Evolutionary conservation across 2,113 vertebrate species (phyloP).

Genomic region (Cyanocitta stelleri): DNA sequence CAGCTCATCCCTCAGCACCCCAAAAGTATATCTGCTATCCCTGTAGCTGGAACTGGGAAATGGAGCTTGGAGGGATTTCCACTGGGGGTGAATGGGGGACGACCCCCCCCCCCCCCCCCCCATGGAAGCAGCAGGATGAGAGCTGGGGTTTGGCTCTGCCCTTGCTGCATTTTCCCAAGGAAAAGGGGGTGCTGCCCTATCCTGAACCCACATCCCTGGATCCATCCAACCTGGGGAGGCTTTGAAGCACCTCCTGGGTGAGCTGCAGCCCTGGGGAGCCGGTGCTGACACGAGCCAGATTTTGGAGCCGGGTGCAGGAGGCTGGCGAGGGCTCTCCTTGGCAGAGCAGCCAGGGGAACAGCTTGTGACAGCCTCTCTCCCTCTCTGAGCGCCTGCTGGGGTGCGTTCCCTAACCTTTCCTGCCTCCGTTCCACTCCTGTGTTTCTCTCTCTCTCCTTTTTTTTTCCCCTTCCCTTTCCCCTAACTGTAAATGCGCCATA

Average conservation of each 20-base stretch:
- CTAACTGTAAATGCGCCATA: constrained; percentile 64
- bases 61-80: background rate
- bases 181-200: background rate
- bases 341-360: constrained; percentile 23
- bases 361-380: constrained; percentile 43
- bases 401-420: constrained; percentile 61
- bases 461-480: background rate
- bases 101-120: too few species aligned
- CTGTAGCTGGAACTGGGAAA: background rate
- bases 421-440: constrained; percentile 48
- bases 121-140: background rate
- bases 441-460: constrained; percentile 29
- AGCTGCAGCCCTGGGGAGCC: background rate
- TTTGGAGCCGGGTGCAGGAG: background rate
- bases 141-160: background rate
- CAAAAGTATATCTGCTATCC: background rate
- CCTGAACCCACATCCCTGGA: background rate
- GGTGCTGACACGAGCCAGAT: background rate
- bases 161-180: rapidly evolving
- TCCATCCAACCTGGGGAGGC: rapidly evolving
- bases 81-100: rapidly evolving
- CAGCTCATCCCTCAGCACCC: background rate
- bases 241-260: background rate
- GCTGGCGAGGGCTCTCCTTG: constrained; percentile 11
- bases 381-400: constrained; percentile 12